phyloP scores from a whole-genome alignment of 2,113 vertebrate genomes.

The Lepus europaeus region DNA sequence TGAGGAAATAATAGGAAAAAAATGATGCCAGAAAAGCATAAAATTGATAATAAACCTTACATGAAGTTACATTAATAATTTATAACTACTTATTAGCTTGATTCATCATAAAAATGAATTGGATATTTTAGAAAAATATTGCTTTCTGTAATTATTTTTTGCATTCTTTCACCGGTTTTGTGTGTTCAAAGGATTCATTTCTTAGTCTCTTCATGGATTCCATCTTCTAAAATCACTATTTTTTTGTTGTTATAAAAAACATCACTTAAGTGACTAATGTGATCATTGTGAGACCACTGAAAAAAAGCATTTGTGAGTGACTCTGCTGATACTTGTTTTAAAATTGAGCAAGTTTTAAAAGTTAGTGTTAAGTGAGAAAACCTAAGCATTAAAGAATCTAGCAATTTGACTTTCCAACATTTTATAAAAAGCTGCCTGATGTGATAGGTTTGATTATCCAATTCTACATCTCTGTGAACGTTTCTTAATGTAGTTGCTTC shows the following conservation, averaged over 20 bases:
- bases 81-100: slow-evolving; percentile 23
- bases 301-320: neutral
- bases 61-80: slow-evolving; percentile 41
- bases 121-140: slow-evolving; percentile 42
- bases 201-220: neutral
- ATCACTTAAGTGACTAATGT: neutral
- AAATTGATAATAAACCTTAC: slow-evolving; percentile 19
- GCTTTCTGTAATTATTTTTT: slow-evolving; percentile 38
- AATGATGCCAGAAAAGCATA: neutral
- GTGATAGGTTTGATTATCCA: neutral
- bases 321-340: neutral
- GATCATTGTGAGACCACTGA: neutral
- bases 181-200: slow-evolving; percentile 14
- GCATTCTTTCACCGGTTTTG: slow-evolving; percentile 2
- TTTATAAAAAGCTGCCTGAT: neutral
- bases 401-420: neutral
- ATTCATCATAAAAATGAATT: slow-evolving; percentile 54
- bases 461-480: neutral
- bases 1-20: slow-evolving; percentile 39
- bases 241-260: slow-evolving; percentile 29
- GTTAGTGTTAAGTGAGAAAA: neutral
- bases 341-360: slow-evolving; percentile 9
- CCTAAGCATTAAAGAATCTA: neutral
- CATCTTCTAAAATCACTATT: slow-evolving; percentile 14
- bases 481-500: slow-evolving; percentile 18